phyloP scores from a whole-genome alignment of 2,888 invertebrate species.

The Terebella lapidaria region DNA sequence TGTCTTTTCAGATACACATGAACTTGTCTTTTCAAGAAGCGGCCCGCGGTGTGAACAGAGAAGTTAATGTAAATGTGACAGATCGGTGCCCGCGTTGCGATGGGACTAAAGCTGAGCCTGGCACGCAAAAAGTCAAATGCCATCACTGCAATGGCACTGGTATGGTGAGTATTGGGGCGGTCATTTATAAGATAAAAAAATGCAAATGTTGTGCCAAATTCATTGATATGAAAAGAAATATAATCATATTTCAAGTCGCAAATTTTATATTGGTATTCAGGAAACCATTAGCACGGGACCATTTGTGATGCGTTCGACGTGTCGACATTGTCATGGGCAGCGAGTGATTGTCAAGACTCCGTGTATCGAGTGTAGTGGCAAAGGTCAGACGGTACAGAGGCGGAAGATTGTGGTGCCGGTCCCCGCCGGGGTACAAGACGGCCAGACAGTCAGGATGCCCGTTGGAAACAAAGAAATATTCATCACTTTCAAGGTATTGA shows the following conservation, averaged over 20 bases:
- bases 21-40: conserved; percentile 88
- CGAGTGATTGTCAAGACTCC: conserved; percentile 84
- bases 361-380: conserved; percentile 87
- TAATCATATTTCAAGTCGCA: too few species aligned
- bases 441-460: conserved; percentile 91
- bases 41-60: conserved; percentile 91
- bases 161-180: conserved; percentile 62
- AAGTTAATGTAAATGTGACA: conserved; percentile 80
- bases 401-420: conserved; percentile 88
- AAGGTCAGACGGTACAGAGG: conserved; percentile 83
- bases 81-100: conserved; percentile 86
- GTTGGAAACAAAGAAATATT: conserved; percentile 86
- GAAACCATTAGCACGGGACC: conserved; percentile 66
- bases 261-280: conserved; percentile 28
- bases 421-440: conserved; percentile 89
- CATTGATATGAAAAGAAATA: too few species aligned
- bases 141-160: conserved; percentile 94
- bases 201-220: neutral
- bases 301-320: conserved; percentile 94
- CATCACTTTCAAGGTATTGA: conserved; percentile 78
- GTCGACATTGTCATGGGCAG: conserved; percentile 65
- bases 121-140: conserved; percentile 85
- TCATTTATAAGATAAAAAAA: too few species aligned
- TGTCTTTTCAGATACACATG: conserved; percentile 68
- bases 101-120: conserved; percentile 81